These are phyloP conservation scores for Numida meleagris DNA, from an alignment of 2,113 vertebrate species.

Conservation along the genomic window DNA sequence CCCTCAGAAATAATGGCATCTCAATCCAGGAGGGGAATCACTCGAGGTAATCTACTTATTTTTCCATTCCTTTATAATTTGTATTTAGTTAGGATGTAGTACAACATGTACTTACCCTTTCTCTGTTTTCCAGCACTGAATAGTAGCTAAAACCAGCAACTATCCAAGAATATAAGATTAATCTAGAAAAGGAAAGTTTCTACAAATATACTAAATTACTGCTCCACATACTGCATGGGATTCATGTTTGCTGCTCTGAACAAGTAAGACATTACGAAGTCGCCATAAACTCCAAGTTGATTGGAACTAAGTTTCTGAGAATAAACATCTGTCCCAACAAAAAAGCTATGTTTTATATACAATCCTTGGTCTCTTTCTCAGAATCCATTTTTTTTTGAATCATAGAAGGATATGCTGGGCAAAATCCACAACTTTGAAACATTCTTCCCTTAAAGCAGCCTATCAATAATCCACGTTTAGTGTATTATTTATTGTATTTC, in stretches of 20 bases:
- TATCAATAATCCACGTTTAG: not conserved
- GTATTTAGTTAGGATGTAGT: not conserved
- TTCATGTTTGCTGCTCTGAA: not conserved
- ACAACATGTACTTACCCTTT: not conserved
- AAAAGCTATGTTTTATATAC: not conserved
- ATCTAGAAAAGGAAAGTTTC: not conserved
- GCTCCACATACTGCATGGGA: accelerated
- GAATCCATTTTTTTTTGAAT: not conserved
- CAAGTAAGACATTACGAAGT: not conserved
- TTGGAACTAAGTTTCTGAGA: not conserved
- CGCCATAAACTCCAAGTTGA: not conserved
- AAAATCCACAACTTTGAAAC: not conserved
- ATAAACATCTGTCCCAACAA: not conserved
- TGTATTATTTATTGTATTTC: not conserved
- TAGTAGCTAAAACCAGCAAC: not conserved
- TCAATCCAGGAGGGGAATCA: not conserved
- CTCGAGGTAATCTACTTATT: not conserved
- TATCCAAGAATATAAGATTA: not conserved
- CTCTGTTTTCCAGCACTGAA: not conserved
- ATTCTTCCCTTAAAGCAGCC: not conserved
- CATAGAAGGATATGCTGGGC: not conserved
- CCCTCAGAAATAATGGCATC: not conserved
- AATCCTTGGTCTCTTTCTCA: not conserved
- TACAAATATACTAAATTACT: not conserved
- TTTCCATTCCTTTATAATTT: not conserved